Conservation (phyloP, 2,888 invertebrate genomes). For the Sisyra terminalis region DNA sequence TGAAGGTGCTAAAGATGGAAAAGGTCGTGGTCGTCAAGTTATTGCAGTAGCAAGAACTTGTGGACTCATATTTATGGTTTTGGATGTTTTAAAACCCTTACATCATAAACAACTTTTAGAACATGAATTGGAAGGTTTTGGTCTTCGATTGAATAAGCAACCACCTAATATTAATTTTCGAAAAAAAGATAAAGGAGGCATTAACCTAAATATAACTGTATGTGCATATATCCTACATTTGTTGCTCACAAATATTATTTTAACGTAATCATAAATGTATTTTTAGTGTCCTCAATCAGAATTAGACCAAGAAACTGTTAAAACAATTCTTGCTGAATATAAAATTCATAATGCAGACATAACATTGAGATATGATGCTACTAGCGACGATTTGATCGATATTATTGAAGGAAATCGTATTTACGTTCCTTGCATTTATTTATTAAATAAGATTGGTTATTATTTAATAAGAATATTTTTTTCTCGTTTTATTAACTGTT, state of each 20-base stretch:
- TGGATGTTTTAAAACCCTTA: slow-evolving; percentile 94
- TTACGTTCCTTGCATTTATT: slow-evolving; percentile 96
- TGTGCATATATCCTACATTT: slow-evolving; percentile 11
- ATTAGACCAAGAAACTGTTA: slow-evolving; percentile 86
- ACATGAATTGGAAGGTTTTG: slow-evolving; percentile 98
- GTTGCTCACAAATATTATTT: not conserved
- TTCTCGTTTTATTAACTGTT: not conserved
- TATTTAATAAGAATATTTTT: slow-evolving; percentile 3
- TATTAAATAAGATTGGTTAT: slow-evolving; percentile 92
- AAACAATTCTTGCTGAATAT: slow-evolving; percentile 91
- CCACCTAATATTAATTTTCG: slow-evolving; percentile 95
- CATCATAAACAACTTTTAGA: slow-evolving; percentile 93
- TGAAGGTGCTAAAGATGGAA: slow-evolving; percentile 99
- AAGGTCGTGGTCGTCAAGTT: slow-evolving; percentile 95
- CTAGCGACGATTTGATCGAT: slow-evolving; percentile 95
- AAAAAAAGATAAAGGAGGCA: slow-evolving; percentile 96
- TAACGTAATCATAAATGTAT: not conserved
- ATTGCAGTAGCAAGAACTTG: slow-evolving; percentile 98
- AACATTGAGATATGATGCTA: slow-evolving; percentile 84
- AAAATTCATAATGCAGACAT: slow-evolving; percentile 98
- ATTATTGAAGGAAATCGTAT: slow-evolving; percentile 97
- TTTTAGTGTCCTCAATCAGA: slow-evolving; percentile 72
- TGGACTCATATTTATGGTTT: slow-evolving; percentile 90
- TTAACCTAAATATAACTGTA: slow-evolving; percentile 86
- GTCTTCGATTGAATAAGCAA: slow-evolving; percentile 84